Evolutionary conservation across 2,113 vertebrate genomes (phyloP).

Genomic region (Turnix velox): DNA sequence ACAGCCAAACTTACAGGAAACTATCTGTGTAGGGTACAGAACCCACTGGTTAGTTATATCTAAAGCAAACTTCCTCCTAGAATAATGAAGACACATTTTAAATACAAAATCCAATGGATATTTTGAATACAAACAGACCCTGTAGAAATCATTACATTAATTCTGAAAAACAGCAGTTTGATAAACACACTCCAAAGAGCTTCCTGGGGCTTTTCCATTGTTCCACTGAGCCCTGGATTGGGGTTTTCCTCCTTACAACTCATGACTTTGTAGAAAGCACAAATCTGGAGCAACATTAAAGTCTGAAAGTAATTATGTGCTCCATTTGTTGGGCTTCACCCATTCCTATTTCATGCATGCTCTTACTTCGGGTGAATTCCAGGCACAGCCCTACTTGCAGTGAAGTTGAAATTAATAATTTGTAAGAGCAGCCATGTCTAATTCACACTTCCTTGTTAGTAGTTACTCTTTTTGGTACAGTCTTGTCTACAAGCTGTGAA

Average conservation of each 20-base stretch:
- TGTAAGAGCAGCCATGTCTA: not conserved
- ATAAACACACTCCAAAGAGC: not conserved
- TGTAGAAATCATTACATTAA: not conserved
- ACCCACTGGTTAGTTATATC: conserved; percentile 3
- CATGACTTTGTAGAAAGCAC: not conserved
- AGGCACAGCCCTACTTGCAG: not conserved
- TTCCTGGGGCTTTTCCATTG: not conserved
- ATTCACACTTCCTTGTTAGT: not conserved
- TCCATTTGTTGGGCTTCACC: not conserved
- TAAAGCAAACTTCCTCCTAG: not conserved
- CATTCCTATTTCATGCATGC: not conserved
- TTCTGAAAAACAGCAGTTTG: not conserved
- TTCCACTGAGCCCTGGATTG: not conserved
- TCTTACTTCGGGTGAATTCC: not conserved
- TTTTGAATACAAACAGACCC: not conserved
- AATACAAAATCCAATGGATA: too few species aligned
- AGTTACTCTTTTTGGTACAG: not conserved
- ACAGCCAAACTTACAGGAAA: conserved; percentile 68
- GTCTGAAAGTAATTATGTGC: not conserved
- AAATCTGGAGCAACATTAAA: not conserved
- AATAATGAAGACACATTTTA: not conserved
- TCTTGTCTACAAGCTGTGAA: not conserved
- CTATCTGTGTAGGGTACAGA: conserved; percentile 30
- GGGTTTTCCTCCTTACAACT: not conserved
- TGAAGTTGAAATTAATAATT: not conserved